Evolutionary conservation across 2,797 vertebrate species (phyloP), one percentile per base, ranked within the genome.

Genomic region (Arremon aurantiirostris): DNA sequence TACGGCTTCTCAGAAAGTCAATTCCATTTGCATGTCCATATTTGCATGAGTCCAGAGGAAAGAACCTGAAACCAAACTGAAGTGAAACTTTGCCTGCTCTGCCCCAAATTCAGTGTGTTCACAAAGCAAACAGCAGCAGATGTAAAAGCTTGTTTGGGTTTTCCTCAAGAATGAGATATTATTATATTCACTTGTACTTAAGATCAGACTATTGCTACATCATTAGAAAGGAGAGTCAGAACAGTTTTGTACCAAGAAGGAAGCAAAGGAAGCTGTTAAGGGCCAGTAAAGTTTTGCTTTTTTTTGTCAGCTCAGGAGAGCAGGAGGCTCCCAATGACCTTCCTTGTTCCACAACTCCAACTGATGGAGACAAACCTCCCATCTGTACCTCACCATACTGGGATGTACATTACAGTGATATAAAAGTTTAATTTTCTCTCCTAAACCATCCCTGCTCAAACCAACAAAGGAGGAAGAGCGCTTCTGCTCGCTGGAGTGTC

Each of bases 391-490:
- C 66, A 7, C 78, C 96, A 96, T 88, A 97, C 53, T 96, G 96
- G 95, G 89, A 87, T 57, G 68, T 84, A 93, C 80, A 87, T 94
- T 94, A 89, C 64, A 94, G 91, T 70, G 95, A 94, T 66, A 96
- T 90, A 92, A 97, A 90, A 96, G 70, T 94, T 95, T 94, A 68
- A 96, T 96, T 97, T 97, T 95, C 73, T 90, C 90, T 91, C 78
- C 86, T 86, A 88, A 95, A 93, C 76, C 82, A 75, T 83, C 96
- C 78, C 81, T 93, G 94, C 92, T 97, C 95, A 96, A 96, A 94
- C 87, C 94, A 95, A 96, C 95, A 96, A 96, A 96, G 94, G 87
- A 85, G 22, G 70, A 88, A 86, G 83, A 70, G 71, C 0, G 49
- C 35, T 68, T 91, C 96, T 93, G 78, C 91, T 94, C 82, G 37